Percentiles rank a stretch among this genome's conserved stretches.
Evolutionary conservation across 1,140 invertebrate species (phyloP).

Genomic region (Drosophila willistoni): DNA sequence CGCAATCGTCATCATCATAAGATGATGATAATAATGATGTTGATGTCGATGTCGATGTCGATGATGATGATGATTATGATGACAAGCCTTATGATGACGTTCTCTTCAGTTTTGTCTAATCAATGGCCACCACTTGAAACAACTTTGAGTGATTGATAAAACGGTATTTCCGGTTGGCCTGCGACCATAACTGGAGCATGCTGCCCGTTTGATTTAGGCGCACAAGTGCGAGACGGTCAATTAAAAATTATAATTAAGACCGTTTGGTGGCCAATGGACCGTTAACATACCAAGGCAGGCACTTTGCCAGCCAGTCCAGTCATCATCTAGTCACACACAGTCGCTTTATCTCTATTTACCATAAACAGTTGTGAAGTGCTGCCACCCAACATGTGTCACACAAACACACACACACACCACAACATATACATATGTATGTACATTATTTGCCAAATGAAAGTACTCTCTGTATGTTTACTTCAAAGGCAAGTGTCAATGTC

Average conservation of each 20-base stretch:
- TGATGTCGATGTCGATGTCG: slow-evolving; percentile 3
- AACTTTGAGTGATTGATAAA: slow-evolving; percentile 61
- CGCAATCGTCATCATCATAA: slow-evolving; percentile 28
- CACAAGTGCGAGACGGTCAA: slow-evolving; percentile 50
- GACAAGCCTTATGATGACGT: slow-evolving; percentile 37
- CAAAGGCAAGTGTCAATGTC: slow-evolving; percentile 75
- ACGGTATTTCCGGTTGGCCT: slow-evolving; percentile 69
- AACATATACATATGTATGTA: neutral
- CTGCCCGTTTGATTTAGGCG: slow-evolving; percentile 11
- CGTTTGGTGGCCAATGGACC: slow-evolving; percentile 22
- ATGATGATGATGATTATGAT: slow-evolving; percentile 35
- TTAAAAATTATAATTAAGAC: slow-evolving; percentile 69
- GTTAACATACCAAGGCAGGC: slow-evolving; percentile 2
- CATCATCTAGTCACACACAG: neutral
- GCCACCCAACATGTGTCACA: slow-evolving; percentile 27
- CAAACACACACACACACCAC: neutral
- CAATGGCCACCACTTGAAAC: slow-evolving; percentile 26
- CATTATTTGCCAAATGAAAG: slow-evolving; percentile 63
- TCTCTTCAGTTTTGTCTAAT: slow-evolving; percentile 19
- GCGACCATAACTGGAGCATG: slow-evolving; percentile 40
- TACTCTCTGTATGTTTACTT: slow-evolving; percentile 41
- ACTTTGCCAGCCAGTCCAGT: neutral
- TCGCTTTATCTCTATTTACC: neutral
- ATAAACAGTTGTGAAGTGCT: slow-evolving; percentile 6
- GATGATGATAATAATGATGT: slow-evolving; percentile 30